Percentiles rank a stretch among this genome's conserved stretches.
Evolutionary conservation across 2,797 vertebrate genomes (phyloP).

Genomic region (Alectoris magna): DNA sequence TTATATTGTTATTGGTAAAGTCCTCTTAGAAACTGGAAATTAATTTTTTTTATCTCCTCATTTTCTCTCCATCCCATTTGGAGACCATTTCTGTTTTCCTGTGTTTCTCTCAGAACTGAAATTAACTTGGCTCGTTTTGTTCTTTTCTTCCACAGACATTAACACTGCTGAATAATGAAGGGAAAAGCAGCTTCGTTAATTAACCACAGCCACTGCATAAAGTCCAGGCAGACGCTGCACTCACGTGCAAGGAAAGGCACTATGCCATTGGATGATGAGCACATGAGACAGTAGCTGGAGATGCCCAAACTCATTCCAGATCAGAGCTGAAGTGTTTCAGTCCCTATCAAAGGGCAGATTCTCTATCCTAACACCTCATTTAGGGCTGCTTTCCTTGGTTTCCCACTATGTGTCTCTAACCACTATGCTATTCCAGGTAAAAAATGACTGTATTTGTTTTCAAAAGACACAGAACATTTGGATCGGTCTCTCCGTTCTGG

Average conservation of each 20-base stretch:
- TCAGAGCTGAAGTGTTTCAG: background rate
- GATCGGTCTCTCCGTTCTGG: background rate
- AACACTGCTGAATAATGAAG: background rate
- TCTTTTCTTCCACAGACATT: constrained; percentile 24
- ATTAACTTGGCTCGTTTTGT: constrained; percentile 44
- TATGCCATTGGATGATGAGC: background rate
- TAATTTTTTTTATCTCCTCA: constrained; percentile 23
- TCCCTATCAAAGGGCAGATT: background rate
- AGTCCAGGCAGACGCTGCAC: background rate
- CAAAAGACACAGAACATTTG: background rate
- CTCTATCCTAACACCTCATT: background rate
- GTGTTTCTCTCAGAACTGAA: constrained; percentile 1
- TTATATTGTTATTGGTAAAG: constrained; percentile 35
- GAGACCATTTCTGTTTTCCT: background rate
- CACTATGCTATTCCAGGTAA: background rate
- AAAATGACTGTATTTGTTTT: background rate
- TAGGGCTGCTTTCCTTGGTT: background rate
- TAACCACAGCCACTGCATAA: background rate
- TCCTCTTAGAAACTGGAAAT: constrained; percentile 54
- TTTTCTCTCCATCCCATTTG: constrained; percentile 45
- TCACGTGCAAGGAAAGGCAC: background rate
- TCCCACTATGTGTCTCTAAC: background rate
- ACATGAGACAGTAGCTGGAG: background rate
- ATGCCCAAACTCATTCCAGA: background rate
- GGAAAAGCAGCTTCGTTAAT: constrained; percentile 44